Conservation (phyloP, 2,113 vertebrate genomes). For the Glaucomys volans region DNA sequence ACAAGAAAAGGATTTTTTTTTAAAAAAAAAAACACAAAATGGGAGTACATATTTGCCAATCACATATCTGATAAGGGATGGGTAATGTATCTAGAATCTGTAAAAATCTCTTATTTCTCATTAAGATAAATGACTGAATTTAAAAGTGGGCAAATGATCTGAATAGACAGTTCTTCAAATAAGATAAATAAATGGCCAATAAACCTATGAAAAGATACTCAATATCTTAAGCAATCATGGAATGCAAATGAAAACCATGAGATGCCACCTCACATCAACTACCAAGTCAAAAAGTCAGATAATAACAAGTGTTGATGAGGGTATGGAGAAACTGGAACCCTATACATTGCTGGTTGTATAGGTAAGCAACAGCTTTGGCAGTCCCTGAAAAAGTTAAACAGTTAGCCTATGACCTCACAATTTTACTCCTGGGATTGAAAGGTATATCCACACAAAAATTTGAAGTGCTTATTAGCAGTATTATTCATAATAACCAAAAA, state of each 20-base stretch:
- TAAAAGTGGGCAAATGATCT: background rate
- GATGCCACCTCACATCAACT: slow-evolving; percentile 11
- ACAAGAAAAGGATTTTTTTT: no score
- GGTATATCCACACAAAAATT: background rate
- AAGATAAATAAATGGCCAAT: background rate
- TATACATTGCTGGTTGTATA: background rate
- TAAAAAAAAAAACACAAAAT: background rate
- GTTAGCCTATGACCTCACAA: background rate
- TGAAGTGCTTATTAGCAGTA: background rate
- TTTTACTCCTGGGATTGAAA: slow-evolving; percentile 28
- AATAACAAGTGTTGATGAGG: background rate
- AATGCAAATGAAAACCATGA: background rate
- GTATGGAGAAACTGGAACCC: background rate
- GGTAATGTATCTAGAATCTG: background rate
- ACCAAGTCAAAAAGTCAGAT: background rate
- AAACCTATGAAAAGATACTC: background rate
- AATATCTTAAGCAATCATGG: background rate
- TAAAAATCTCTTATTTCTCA: background rate
- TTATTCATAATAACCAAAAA: background rate
- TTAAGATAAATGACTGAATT: background rate
- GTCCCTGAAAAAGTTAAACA: background rate
- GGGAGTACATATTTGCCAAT: slow-evolving; percentile 3
- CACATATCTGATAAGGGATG: background rate
- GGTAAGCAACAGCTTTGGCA: background rate
- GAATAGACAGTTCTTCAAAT: slow-evolving; percentile 19